These are phyloP conservation scores for Solenopsis fugax DNA, from an alignment of 1,140 invertebrate genomes.

Conservation along the genomic window DNA sequence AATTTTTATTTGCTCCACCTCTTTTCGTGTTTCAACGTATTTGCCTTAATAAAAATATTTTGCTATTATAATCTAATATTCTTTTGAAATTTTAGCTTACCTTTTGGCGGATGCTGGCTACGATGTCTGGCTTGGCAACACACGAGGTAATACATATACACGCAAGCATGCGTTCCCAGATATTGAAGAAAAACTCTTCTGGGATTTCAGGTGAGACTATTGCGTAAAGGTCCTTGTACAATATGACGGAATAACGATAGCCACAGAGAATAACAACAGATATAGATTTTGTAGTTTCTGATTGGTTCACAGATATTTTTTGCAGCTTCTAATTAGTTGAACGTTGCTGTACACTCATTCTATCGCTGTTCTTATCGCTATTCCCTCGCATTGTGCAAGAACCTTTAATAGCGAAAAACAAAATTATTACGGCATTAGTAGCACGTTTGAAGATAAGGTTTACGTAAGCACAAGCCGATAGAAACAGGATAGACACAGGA, in stretches of 20 bases:
- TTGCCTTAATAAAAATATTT: not conserved
- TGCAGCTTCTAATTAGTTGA: no score
- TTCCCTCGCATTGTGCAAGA: no score
- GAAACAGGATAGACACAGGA: not conserved
- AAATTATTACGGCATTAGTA: not conserved
- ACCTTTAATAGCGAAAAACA: not conserved
- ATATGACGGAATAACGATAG: no score
- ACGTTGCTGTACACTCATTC: no score
- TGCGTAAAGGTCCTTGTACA: not conserved
- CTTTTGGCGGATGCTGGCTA: constrained; percentile 88
- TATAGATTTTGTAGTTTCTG: no score
- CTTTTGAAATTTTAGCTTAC: constrained; percentile 79
- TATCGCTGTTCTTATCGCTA: no score
- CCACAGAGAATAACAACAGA: no score
- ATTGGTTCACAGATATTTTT: no score
- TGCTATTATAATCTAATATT: no score
- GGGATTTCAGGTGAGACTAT: constrained; percentile 77
- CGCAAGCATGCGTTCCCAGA: constrained; percentile 61
- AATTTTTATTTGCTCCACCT: not conserved
- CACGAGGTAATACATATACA: constrained; percentile 90
- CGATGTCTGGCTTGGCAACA: constrained; percentile 92
- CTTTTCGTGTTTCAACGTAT: not conserved
- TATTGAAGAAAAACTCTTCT: constrained; percentile 51
- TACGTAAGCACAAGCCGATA: not conserved
- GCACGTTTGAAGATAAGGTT: not conserved